phyloP scores from a whole-genome alignment of 2,888 invertebrate genomes.

The Drepanosiphum platanoidis region DNA sequence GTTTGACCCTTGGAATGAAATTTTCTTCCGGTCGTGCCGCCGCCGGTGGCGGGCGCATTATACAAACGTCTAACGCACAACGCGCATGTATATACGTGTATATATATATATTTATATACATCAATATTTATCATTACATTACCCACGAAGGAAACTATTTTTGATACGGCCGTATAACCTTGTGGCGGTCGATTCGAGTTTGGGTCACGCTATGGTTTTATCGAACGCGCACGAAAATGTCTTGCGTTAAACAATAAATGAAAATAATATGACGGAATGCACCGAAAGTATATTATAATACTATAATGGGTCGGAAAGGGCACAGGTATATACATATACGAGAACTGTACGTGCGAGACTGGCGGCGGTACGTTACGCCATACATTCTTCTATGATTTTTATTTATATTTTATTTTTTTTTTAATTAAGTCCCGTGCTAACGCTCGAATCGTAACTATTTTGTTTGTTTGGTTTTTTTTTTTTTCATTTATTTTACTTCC shows the following conservation, averaged over 20 bases:
- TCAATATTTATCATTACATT: constrained; percentile 42
- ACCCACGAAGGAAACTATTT: constrained; percentile 19
- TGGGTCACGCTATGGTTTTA: constrained; percentile 55
- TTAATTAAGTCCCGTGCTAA: background rate
- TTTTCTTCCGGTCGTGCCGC: constrained; percentile 35
- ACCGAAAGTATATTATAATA: background rate
- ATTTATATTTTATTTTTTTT: background rate
- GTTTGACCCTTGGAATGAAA: constrained; percentile 29
- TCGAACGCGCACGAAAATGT: constrained; percentile 37
- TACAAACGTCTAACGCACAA: background rate
- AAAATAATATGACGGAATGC: constrained; percentile 39
- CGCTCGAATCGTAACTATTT: background rate
- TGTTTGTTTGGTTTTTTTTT: background rate
- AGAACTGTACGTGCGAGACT: too few relatives aligned
- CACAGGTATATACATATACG: too few relatives aligned
- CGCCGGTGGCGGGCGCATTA: background rate
- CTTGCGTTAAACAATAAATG: constrained; percentile 35
- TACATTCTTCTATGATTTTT: background rate
- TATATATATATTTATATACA: background rate
- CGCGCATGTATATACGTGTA: background rate
- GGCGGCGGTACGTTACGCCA: too few relatives aligned
- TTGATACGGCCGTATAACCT: constrained; percentile 29
- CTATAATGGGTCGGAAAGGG: background rate
- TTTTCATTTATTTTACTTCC: background rate
- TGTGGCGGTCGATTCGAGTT: constrained; percentile 41